Base-by-base conservation (phyloP, 2,113 vertebrate species). In the Tapirus terrestris region DNA sequence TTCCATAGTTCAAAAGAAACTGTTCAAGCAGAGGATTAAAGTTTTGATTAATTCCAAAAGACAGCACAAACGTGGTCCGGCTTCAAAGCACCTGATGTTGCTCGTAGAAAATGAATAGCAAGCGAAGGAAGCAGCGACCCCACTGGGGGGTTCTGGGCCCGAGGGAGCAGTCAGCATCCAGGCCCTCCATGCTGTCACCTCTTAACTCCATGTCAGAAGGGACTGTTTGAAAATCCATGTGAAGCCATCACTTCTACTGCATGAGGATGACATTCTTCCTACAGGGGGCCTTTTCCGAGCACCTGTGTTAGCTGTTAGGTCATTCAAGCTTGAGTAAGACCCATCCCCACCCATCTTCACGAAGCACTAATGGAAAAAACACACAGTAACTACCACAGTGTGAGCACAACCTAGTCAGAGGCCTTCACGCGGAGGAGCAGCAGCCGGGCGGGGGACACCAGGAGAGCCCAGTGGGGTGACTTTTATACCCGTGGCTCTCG, bases 281-380 rank as follows among this genome's bases (percentile, higher is more conserved):
- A 1, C 53, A 1, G 3, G 0, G 6, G 36, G 56, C 75, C 8
- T 36, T 18, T 3, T 9, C 70, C 1, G 0, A 12, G 67, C 25
- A 39, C 39, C 61, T 4, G 0, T 0, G 11, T 1, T 6, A 1
- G 67, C 60, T 5, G 2, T 20, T 0, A 4, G 65, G 13, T 12
- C 39, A 4, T 4, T 27, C 21, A 14, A 18, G 3, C 56, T 3
- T 3, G 31, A 11, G 12, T 7, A 3, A 85, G 65, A 13, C n/a
- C 67, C 45, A 4, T 21, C 58, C 39, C 77, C 20, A 18, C 17
- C 75, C 27, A 8, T 33, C 77, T 31, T 43, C 77, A 75, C 76
- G 58, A 63, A 33, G 48, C 77, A n/a, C 58, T 20, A 8, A 20
- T 16, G 27, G 36, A 1, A 48, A 70, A 18, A 43, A 20, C 4